Percentiles rank a stretch among this genome's conserved stretches.
phyloP scores from a whole-genome alignment of 2,888 invertebrate species.

The Aspidapion aeneum region DNA sequence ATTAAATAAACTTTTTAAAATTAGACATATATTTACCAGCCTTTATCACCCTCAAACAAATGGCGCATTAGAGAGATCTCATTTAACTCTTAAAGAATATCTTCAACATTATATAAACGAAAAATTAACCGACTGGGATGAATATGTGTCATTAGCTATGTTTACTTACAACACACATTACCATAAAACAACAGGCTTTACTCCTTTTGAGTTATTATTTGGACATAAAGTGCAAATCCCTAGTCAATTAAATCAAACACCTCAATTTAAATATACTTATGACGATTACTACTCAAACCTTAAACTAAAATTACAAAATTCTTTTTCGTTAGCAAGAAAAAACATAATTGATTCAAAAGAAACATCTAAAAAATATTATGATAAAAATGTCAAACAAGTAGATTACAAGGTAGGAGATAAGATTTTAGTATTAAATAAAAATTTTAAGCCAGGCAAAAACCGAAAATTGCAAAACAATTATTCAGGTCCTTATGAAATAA shows the following conservation, averaged over 20 bases:
- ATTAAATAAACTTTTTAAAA: constrained; percentile 34
- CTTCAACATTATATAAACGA: constrained; percentile 2
- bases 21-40: constrained; percentile 34
- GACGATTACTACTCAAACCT: constrained; percentile 28
- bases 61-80: constrained; percentile 18
- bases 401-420: constrained; percentile 3
- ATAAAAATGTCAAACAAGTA: not conserved
- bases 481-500: not conserved
- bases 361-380: not conserved
- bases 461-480: not conserved
- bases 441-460: not conserved
- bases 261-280: constrained; percentile 33
- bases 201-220: constrained; percentile 3
- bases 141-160: constrained; percentile 8
- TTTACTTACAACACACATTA: constrained; percentile 13
- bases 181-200: constrained; percentile 7
- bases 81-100: constrained; percentile 4
- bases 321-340: constrained; percentile 26
- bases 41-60: constrained; percentile 37
- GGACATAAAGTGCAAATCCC: not conserved
- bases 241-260: not conserved
- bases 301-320: constrained; percentile 26
- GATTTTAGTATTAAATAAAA: not conserved
- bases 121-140: constrained; percentile 1
- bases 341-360: not conserved